These are phyloP conservation scores for Pristionchus fissidentatus DNA, from an alignment of 2,888 invertebrate species.

Conservation along the genomic window DNA sequence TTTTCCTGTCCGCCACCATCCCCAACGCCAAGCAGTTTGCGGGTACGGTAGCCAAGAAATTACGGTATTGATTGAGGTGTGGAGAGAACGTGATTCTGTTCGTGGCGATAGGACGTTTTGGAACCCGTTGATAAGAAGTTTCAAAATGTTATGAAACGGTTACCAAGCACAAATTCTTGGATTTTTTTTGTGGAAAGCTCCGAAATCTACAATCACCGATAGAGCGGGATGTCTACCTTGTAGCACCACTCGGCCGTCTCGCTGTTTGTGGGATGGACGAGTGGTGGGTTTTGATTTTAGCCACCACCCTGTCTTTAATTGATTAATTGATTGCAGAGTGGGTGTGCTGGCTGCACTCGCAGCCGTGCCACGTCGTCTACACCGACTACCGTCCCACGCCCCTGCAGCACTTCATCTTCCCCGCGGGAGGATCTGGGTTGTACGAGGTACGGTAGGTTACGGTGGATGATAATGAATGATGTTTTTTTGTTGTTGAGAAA, in stretches of 20 bases:
- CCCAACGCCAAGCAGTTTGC: conserved; percentile 94
- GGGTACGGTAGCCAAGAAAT: conserved; percentile 74
- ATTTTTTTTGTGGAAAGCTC: no score
- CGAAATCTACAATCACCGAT: no score
- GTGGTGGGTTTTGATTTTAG: background rate
- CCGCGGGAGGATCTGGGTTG: conserved; percentile 92
- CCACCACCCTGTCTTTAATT: background rate
- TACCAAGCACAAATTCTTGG: no score
- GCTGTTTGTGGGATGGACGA: no score
- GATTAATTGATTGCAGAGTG: conserved; percentile 65
- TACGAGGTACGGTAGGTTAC: conserved; percentile 83
- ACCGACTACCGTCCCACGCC: conserved; percentile 98
- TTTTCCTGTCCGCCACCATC: conserved; percentile 98
- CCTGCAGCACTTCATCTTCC: conserved; percentile 97
- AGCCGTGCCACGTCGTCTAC: conserved; percentile 98
- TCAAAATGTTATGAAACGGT: no score
- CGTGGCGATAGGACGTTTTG: no score
- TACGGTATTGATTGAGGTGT: background rate
- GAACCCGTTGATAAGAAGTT: no score
- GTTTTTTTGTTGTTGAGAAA: background rate
- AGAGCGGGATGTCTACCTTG: no score
- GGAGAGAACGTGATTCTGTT: background rate
- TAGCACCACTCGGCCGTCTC: no score
- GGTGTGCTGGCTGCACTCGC: conserved; percentile 69
- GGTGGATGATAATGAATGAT: background rate